phyloP scores from a whole-genome alignment of 92 coral and sea anemone genomes.

The Zoanthus sociatus region DNA sequence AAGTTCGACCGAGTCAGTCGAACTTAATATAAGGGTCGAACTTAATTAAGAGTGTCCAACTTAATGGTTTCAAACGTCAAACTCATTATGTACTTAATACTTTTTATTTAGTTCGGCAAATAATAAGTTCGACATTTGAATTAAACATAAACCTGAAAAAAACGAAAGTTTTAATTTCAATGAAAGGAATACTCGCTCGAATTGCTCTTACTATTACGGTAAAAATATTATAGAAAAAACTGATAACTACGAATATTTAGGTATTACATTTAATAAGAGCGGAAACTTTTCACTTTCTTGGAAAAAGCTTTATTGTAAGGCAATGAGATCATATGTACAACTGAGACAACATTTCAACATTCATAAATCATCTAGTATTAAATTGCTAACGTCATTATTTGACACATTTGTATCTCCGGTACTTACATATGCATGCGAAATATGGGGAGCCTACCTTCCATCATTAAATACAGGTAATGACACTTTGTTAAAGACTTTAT shows the following conservation, averaged over 20 bases:
- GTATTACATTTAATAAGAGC: background rate
- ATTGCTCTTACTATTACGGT: background rate
- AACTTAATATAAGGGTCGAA: no score
- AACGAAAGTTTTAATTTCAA: background rate
- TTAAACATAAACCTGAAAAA: background rate
- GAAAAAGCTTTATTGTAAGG: background rate
- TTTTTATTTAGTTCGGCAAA: no score
- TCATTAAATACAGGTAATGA: background rate
- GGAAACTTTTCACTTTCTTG: constrained; percentile 4
- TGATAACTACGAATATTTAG: constrained; percentile 5
- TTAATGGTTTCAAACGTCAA: no score
- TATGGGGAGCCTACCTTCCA: background rate
- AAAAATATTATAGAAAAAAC: background rate
- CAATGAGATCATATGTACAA: background rate
- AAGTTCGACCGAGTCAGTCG: no score
- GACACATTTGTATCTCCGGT: background rate
- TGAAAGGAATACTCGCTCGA: background rate
- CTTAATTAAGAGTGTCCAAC: no score
- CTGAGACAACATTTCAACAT: constrained; percentile 19
- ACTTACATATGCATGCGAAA: background rate
- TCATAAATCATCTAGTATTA: background rate
- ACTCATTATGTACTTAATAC: no score
- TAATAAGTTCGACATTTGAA: no score
- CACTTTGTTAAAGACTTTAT: no score
- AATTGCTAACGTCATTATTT: background rate